Evolutionary conservation across 2,113 vertebrate genomes (phyloP).

Genomic region (Rafetus swinhoei): DNA sequence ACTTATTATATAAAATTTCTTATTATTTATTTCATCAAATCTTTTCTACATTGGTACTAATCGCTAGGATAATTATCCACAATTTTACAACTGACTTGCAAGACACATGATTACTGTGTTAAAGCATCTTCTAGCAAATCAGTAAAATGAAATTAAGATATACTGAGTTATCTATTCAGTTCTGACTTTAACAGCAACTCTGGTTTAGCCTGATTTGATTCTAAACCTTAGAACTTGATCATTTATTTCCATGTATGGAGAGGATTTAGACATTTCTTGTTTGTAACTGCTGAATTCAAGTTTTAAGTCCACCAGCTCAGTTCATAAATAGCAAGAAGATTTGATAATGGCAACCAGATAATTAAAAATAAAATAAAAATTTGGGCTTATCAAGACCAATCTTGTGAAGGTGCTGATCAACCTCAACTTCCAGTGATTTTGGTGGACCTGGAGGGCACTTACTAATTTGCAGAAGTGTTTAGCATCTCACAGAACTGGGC

Average conservation of each 20-base stretch:
- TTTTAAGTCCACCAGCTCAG: conserved; percentile 21
- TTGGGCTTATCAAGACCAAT: neutral
- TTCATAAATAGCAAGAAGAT: neutral
- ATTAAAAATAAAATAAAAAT: conserved; percentile 16
- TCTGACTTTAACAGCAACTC: neutral
- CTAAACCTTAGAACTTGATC: neutral
- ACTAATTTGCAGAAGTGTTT: neutral
- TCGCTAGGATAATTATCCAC: neutral
- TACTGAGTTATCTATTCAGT: neutral
- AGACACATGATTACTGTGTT: neutral
- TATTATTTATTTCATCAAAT: neutral
- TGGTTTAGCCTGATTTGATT: neutral
- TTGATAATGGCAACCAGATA: neutral
- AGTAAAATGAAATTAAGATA: neutral
- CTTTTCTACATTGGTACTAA: neutral
- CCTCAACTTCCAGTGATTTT: neutral
- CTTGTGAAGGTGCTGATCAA: neutral
- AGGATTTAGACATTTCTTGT: neutral
- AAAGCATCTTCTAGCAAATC: neutral
- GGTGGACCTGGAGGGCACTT: neutral
- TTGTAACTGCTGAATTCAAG: neutral
- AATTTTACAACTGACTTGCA: conserved; percentile 16
- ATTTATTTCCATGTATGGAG: neutral
- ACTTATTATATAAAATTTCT: neutral
- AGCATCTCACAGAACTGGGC: neutral